Conservation (phyloP, 1,140 invertebrate species). For the Heterodera schachtii region DNA sequence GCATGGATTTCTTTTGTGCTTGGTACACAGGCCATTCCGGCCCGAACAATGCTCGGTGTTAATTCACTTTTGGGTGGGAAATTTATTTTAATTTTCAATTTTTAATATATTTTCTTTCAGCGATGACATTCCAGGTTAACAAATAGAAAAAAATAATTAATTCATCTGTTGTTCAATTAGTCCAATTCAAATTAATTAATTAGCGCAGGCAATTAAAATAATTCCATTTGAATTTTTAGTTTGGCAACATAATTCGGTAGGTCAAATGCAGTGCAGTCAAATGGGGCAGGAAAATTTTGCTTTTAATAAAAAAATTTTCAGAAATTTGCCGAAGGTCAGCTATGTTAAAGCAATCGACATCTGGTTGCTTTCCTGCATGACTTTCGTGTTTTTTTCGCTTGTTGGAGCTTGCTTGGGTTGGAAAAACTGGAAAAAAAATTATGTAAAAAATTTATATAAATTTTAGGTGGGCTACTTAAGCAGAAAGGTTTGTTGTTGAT, state of each 20-base stretch:
- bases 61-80: constrained; percentile 41
- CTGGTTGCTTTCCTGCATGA: constrained; percentile 66
- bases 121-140: constrained; percentile 53
- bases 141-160: too few species aligned
- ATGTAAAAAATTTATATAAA: background rate
- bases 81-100: background rate
- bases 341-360: constrained; percentile 58
- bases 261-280: too few species aligned
- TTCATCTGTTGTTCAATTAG: too few species aligned
- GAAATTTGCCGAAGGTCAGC: constrained; percentile 55
- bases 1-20: constrained; percentile 65
- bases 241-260: constrained; percentile 54
- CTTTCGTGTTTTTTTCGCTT: constrained; percentile 65
- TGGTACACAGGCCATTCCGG: constrained; percentile 56
- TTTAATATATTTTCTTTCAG: constrained; percentile 7
- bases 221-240: constrained; percentile 6
- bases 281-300: background rate
- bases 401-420: constrained; percentile 52
- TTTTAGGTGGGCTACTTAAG: constrained; percentile 56
- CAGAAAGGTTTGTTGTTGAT: constrained; percentile 39
- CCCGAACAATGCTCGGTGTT: constrained; percentile 55
- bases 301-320: constrained; percentile 16
- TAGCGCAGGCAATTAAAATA: background rate
- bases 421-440: background rate
- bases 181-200: background rate